Conservation (phyloP, 2,888 invertebrate genomes). For the Drosophila kuntzei region DNA sequence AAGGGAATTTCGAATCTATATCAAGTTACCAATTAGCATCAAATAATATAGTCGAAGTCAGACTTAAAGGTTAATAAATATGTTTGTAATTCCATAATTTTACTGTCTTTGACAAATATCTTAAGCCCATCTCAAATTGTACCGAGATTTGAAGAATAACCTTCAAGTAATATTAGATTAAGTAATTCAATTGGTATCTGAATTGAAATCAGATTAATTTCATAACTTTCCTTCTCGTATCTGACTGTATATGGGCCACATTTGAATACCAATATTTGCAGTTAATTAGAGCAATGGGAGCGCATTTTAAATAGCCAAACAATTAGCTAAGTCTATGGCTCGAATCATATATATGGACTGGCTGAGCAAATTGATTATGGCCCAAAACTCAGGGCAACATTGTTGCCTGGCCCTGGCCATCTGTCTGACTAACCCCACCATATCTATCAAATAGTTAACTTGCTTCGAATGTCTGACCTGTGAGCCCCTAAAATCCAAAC, state of each 20-base stretch:
- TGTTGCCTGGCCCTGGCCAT: not conserved
- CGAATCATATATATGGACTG: slow-evolving; percentile 5
- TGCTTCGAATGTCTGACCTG: slow-evolving; percentile 17
- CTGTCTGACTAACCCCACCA: not conserved
- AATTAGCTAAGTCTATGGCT: slow-evolving; percentile 24
- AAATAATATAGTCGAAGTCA: too few species aligned
- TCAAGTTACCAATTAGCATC: too few species aligned
- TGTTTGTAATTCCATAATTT: too few species aligned
- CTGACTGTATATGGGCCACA: not conserved
- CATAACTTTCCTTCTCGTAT: not conserved
- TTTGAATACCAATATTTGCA: slow-evolving; percentile 21
- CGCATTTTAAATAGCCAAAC: not conserved
- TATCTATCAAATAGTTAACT: slow-evolving; percentile 35
- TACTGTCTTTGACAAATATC: too few species aligned
- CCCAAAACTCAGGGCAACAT: slow-evolving; percentile 1
- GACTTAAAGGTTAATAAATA: too few species aligned
- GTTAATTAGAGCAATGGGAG: slow-evolving; percentile 35
- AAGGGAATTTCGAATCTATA: too few species aligned
- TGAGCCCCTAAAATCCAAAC: slow-evolving; percentile 39
- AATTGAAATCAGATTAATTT: not conserved
- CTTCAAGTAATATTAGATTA: too few species aligned
- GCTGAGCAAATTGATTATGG: slow-evolving; percentile 13
- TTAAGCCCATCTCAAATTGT: too few species aligned
- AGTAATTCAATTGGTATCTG: not conserved
- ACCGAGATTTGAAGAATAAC: too few species aligned